Evolutionary conservation across 35 echinoderm and acorn worm species (phyloP).

Genomic region (Amphiura filiformis): DNA sequence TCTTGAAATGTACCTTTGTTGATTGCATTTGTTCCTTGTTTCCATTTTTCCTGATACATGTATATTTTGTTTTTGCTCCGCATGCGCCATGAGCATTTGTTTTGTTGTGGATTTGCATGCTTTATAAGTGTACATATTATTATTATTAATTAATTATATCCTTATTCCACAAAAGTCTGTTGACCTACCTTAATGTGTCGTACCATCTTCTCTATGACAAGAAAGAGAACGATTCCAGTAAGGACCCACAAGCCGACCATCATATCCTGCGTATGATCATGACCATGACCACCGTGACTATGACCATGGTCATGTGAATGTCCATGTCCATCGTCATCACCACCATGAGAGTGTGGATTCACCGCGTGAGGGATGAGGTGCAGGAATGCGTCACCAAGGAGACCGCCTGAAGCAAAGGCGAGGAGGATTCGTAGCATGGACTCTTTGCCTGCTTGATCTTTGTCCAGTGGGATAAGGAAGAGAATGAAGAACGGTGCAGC

Average conservation of each 20-base stretch:
- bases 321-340: slow-evolving; percentile 43
- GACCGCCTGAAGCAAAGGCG: slow-evolving; percentile 84
- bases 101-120: too few relatives aligned
- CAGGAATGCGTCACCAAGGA: slow-evolving; percentile 88
- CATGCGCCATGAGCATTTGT: too few relatives aligned
- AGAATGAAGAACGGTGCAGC: slow-evolving; percentile 90
- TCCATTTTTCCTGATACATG: too few relatives aligned
- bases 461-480: slow-evolving; percentile 89
- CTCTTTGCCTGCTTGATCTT: slow-evolving; percentile 68
- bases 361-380: slow-evolving; percentile 91
- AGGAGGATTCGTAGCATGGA: slow-evolving; percentile 72
- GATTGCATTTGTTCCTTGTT: too few relatives aligned
- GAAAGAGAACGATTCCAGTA: slow-evolving; percentile 72
- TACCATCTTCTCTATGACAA: slow-evolving; percentile 84
- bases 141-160: too few relatives aligned
- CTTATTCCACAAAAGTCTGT: too few relatives aligned
- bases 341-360: slow-evolving; percentile 69
- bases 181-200: slow-evolving; percentile 70
- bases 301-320: slow-evolving; percentile 45
- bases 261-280: slow-evolving; percentile 57
- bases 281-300: slow-evolving; percentile 36
- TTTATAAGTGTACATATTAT: too few relatives aligned
- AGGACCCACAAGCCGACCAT: slow-evolving; percentile 80
- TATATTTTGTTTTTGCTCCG: too few relatives aligned
- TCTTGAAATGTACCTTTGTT: too few relatives aligned